Percentiles rank a stretch among this genome's conserved stretches.
Evolutionary conservation across 2,888 invertebrate genomes (phyloP).

Genomic region (Leptopilina drosophilae): DNA sequence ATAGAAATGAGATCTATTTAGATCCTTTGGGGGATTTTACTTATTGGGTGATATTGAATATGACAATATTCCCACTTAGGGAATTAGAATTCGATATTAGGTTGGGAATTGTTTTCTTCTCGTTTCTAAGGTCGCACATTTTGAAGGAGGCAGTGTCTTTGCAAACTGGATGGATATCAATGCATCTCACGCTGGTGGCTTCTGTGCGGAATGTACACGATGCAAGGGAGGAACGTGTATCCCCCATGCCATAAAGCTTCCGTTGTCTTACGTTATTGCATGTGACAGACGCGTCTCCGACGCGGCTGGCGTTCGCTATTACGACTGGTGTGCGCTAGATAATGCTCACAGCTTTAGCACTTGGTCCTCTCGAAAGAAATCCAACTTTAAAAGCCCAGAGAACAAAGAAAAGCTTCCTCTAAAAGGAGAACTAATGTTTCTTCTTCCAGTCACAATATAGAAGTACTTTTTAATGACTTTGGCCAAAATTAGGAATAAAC

Average conservation of each 20-base stretch:
- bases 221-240: slow-evolving; percentile 45
- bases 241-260: slow-evolving; percentile 61
- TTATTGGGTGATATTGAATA: too few species aligned
- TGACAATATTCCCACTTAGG: not conserved
- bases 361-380: slow-evolving; percentile 30
- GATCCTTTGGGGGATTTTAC: too few species aligned
- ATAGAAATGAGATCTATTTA: too few species aligned
- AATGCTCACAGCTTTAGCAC: slow-evolving; percentile 32
- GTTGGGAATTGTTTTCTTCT: slow-evolving; percentile 10
- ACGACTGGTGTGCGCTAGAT: slow-evolving; percentile 9
- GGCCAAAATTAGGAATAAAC: too few species aligned
- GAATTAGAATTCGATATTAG: slow-evolving; percentile 8
- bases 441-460: too few species aligned
- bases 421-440: too few species aligned
- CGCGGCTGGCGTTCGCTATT: slow-evolving; percentile 39
- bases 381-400: slow-evolving; percentile 5
- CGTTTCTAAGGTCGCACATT: slow-evolving; percentile 1
- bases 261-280: slow-evolving; percentile 70
- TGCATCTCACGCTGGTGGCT: slow-evolving; percentile 46
- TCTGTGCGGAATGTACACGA: slow-evolving; percentile 38
- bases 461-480: too few species aligned
- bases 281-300: slow-evolving; percentile 68
- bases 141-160: slow-evolving; percentile 15
- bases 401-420: too few species aligned
- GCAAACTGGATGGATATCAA: slow-evolving; percentile 40